Evolutionary conservation across 1,140 invertebrate genomes (phyloP), one percentile per base, ranked within the genome.

Genomic region (Campoletis sonorensis): DNA sequence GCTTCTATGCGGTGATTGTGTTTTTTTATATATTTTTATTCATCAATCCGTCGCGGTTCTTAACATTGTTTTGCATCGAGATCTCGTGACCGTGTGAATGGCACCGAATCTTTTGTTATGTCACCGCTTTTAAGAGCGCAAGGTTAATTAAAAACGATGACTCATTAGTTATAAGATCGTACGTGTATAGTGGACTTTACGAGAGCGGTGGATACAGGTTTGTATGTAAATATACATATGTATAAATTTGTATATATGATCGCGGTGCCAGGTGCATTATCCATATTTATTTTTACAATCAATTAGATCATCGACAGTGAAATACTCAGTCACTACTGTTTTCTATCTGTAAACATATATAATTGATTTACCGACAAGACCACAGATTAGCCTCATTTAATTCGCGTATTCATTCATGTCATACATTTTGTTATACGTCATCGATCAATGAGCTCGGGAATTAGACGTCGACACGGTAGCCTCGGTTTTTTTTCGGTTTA

Each of bases 21-120:
- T 58, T 58, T n/a, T 58, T 58, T n/a, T n/a, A n/a, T 58, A n/a
- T 58, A 21, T 58, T 58, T 58, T 58, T 58, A 45, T 45, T 13
- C 11, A 3, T 3, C 40, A 45, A 11, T 45, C 40, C 54, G 54
- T 21, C 5, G 13, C 54, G 0, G 1, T 58, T 58, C 2, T 5
- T 58, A 0, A 40, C 40, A 71, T 1, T 71, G 15, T 40, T 30
- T 40, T 37, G 13, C 4, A 40, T 37, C 68, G n/a, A 40, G 2
- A 18, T 71, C 68, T 27, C 30, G 18, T 68, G 23, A n/a, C 10
- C 23, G 64, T 40, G 15, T 30, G 68, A 71, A 71, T 71, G n/a
- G 68, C 68, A n/a, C 33, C n/a, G 68, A 1, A 71, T 71, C 33
- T n/a, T 58, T 58, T 23, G 68, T 71, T 71, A 71, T 71, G 33